Base-by-base conservation (phyloP, 2,888 invertebrate species). In the Acanthoscelides obtectus region DNA sequence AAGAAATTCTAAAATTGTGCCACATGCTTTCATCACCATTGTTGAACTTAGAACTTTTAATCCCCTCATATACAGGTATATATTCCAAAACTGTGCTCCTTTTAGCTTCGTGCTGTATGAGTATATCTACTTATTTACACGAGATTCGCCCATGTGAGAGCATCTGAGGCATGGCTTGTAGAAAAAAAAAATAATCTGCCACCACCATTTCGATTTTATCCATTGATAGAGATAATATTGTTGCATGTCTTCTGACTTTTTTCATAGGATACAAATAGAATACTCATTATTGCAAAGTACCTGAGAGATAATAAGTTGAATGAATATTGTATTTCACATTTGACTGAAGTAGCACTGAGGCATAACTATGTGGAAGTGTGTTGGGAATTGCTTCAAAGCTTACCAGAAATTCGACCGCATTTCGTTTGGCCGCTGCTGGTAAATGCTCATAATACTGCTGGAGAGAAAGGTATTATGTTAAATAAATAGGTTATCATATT, bases 401-500 rank as follows among this genome's bases (percentile, higher is more conserved):
- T 82, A 12, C 20, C 71, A 22, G 69, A 71, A 22, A 72, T 90
- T 3, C 86, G 90, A 20, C 86, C 90, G 0, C 91, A 92, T 77
- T 92, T 89, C 80, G 92, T 91, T 80, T 92, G 92, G 92, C 91
- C 92, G 0, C 82, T 91, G 69, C 73, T 92, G 67, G 69, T 90
- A 21, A 84, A 87, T 0, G 85, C 84, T 8, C 86, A 87, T 0
- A 86, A 85, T 68, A 83, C 81, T 22, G 84, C 86, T 71, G 90
- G 90, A 0, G 90, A 91, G 77, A 85, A 84, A 81, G 88, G 88
- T 88, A 45, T 12, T n/a, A 6, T 45, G 45, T 45, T 45, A 1
- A 45, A 45, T 45, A 45, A 12, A 12, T 4, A 45, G 6, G 1
- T 3, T 17, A 12, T 12, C 5, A 45, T 12, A 45, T 45, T 45